Evolutionary conservation across 2,797 vertebrate species (phyloP).

Genomic region (Atherinosoma microstoma): DNA sequence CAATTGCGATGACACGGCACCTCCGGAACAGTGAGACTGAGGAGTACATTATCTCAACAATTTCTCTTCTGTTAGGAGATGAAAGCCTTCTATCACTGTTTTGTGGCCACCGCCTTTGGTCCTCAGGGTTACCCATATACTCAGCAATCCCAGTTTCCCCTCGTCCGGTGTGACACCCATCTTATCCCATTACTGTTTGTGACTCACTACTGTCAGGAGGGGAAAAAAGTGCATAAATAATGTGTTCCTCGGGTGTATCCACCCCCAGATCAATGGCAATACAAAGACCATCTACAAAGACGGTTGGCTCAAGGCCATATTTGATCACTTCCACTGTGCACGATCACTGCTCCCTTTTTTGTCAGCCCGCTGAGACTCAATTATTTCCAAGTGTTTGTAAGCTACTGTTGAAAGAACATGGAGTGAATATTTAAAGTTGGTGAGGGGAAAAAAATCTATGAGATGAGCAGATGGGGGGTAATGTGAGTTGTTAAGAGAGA

Average conservation of each 20-base stretch:
- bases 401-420: constrained; percentile 82
- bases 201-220: constrained; percentile 64
- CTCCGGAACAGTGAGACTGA: constrained; percentile 34
- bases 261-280: constrained; percentile 84
- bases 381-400: constrained; percentile 86
- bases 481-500: constrained; percentile 65
- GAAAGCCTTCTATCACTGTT: constrained; percentile 55
- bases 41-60: constrained; percentile 62
- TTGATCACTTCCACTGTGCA: constrained; percentile 82
- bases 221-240: constrained; percentile 76
- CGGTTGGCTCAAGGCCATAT: constrained; percentile 84
- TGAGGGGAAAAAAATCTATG: constrained; percentile 70
- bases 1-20: constrained; percentile 36
- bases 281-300: constrained; percentile 85
- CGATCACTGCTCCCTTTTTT: constrained; percentile 69
- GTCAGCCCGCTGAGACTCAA: constrained; percentile 81
- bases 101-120: constrained; percentile 51
- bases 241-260: constrained; percentile 80
- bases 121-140: constrained; percentile 48
- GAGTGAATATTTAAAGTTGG: constrained; percentile 78
- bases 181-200: constrained; percentile 73
- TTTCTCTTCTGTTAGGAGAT: constrained; percentile 59
- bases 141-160: constrained; percentile 44
- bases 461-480: constrained; percentile 78
- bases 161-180: constrained; percentile 66